Percentiles rank a stretch among this genome's conserved stretches.
Evolutionary conservation across 2,797 vertebrate genomes (phyloP).

Genomic region (Clarias fuscus): DNA sequence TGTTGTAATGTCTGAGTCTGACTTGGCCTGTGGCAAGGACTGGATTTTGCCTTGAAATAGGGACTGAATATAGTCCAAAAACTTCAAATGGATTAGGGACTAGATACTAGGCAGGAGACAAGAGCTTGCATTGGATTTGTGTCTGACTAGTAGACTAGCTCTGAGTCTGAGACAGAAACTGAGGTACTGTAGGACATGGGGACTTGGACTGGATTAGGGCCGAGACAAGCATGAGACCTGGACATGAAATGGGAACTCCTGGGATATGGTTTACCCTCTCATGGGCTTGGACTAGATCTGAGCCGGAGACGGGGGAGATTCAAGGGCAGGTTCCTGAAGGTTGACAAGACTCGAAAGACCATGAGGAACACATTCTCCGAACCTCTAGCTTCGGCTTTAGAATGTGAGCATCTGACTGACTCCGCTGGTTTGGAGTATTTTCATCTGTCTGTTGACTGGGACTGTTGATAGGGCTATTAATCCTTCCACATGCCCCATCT

Average conservation of each 20-base stretch:
- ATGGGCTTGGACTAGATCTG: not conserved
- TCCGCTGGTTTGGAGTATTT: not conserved
- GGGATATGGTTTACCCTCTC: no score
- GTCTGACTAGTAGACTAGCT: not conserved
- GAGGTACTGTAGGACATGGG: not conserved
- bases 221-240: not conserved
- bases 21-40: not conserved
- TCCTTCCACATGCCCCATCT: not conserved
- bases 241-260: not conserved
- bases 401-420: not conserved
- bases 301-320: no score
- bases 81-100: not conserved
- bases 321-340: not conserved
- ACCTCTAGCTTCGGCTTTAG: not conserved
- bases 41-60: not conserved
- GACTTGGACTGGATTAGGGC: not conserved
- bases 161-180: not conserved
- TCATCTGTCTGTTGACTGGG: not conserved
- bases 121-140: not conserved
- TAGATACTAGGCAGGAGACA: not conserved
- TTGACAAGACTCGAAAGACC: not conserved
- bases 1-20: not conserved
- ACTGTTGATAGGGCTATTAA: not conserved
- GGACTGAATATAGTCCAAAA: not conserved
- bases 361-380: not conserved